Evolutionary conservation across 1,140 invertebrate species (phyloP).

Genomic region (Metopolophium dirhodum): DNA sequence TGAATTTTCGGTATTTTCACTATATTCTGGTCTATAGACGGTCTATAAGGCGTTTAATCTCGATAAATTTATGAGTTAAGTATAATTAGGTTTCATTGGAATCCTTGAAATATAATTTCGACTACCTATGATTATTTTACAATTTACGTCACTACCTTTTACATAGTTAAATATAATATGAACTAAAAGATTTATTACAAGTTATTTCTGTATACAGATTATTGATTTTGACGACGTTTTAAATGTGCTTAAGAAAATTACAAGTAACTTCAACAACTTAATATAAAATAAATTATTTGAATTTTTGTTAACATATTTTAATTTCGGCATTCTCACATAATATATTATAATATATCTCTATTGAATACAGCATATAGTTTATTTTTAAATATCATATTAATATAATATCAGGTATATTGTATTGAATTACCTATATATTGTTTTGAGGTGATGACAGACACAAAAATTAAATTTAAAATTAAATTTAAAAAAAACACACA

Average conservation of each 20-base stretch:
- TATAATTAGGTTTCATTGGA: background rate
- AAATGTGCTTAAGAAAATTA: background rate
- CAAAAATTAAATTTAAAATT: no score
- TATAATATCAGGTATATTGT: no score
- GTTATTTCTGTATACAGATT: background rate
- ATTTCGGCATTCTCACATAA: background rate
- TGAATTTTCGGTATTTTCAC: background rate
- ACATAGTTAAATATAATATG: background rate
- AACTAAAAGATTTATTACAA: background rate
- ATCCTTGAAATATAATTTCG: constrained; percentile 8
- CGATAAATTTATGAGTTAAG: background rate
- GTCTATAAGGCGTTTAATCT: background rate
- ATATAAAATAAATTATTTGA: background rate
- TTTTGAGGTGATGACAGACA: no score
- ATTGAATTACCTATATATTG: no score
- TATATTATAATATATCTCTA: no score
- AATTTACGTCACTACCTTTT: background rate
- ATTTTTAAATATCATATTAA: no score
- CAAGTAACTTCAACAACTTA: background rate
- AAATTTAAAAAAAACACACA: no score
- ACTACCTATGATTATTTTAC: background rate
- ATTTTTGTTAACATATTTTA: background rate
- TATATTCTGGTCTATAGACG: background rate
- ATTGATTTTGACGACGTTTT: background rate
- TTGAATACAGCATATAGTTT: no score